These are phyloP conservation scores for Lagopus leucura DNA, from an alignment of 2,113 vertebrate species.

Conservation along the genomic window DNA sequence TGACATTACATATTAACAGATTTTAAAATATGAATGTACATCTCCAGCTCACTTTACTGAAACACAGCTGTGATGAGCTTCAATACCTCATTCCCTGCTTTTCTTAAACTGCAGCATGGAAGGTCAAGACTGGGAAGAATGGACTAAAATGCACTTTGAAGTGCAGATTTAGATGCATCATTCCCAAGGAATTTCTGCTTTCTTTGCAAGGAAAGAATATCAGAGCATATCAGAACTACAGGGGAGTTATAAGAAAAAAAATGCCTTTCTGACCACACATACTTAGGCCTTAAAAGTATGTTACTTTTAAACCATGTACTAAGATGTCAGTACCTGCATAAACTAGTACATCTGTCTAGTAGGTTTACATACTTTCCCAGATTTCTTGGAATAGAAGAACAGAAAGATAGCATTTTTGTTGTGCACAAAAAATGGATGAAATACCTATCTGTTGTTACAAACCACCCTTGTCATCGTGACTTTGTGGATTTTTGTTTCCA, in stretches of 20 bases:
- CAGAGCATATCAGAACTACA: not conserved
- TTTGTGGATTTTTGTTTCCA: not conserved
- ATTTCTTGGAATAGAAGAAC: not conserved
- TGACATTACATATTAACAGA: not conserved
- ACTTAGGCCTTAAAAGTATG: not conserved
- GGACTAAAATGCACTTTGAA: not conserved
- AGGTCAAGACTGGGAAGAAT: not conserved
- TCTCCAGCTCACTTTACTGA: not conserved
- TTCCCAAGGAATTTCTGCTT: not conserved
- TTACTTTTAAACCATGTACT: not conserved
- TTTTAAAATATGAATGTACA: not conserved
- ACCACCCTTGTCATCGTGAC: not conserved
- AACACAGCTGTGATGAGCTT: not conserved
- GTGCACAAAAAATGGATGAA: not conserved
- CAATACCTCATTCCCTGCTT: not conserved
- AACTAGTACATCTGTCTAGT: not conserved
- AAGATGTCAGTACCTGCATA: not conserved
- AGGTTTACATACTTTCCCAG: not conserved
- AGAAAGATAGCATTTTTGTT: not conserved
- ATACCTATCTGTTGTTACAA: not conserved
- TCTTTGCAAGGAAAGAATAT: not conserved
- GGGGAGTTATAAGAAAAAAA: not conserved
- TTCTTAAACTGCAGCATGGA: not conserved
- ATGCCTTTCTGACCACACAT: not conserved
- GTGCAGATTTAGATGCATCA: fast-evolving